Evolutionary conservation across 2,888 invertebrate species (phyloP), one percentile per base, ranked within the genome.

Genomic region (Trissoscelio sp.): DNA sequence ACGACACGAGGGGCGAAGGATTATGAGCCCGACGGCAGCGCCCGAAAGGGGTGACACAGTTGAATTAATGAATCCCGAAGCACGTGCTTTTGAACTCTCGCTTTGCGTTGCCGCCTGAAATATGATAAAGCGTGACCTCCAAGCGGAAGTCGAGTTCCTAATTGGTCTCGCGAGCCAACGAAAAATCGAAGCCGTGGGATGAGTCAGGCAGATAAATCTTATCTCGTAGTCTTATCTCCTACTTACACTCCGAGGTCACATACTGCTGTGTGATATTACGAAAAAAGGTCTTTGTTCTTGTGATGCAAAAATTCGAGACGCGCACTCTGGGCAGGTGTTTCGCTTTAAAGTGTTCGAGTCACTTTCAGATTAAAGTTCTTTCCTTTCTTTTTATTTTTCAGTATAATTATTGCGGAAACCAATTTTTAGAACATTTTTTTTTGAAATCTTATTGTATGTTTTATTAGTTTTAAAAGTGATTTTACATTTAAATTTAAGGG

Each of bases 101-200:
- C 11, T 34, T 44, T 64, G 37, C 34, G 57, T 48, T 39, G 18
- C 22, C 34, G 62, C 66, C 60, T 81, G 81, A 78, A 81, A 81
- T 81, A 81, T 81, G 81, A 81, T 81, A 81, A 81, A 81, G 77
- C 78, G 73, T 73, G 81, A 81, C 74, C 81, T 81, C 77, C 48
- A 58, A 73, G 72, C 81, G 81, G 81, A 81, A 81, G 81, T 78
- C 74, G 78, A 74, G 69, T 72, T 78, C 67, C 78, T 81, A 81
- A 81, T 81, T 81, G 81, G 78, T 70, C 81, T 78, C 70, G 74
- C 78, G 81, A 81, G 78, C 70, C 53, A 58, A 78, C 74, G 81
- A 81, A 81, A 81, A 81, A 78, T 74, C 73, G 78, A 81, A 67
- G 77, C 81, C 81, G 78, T 78, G 81, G 81, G 81, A 81, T 74